These are phyloP conservation scores for Mixornis gularis DNA, from an alignment of 2,113 vertebrate genomes.

Conservation along the genomic window DNA sequence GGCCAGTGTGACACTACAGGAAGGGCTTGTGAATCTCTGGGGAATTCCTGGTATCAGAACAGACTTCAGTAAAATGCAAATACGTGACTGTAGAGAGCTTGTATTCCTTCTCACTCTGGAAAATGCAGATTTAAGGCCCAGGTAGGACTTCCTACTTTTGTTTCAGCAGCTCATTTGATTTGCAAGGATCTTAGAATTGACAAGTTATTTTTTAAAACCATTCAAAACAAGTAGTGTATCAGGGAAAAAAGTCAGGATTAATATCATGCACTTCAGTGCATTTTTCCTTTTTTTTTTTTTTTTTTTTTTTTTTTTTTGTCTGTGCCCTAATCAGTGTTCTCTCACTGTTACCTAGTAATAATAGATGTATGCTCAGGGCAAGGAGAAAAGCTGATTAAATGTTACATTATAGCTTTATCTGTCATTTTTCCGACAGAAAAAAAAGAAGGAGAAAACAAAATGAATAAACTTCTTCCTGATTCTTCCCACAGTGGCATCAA, in stretches of 20 bases:
- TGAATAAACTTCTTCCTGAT: neutral
- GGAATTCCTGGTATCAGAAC: neutral
- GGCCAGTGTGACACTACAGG: rapidly evolving
- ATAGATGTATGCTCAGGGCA: neutral
- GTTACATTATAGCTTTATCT: neutral
- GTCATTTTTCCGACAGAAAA: neutral
- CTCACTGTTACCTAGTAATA: neutral
- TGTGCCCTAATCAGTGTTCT: neutral
- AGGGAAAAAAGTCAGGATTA: neutral
- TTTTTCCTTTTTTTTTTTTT: neutral
- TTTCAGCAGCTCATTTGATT: neutral
- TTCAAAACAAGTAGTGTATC: neutral
- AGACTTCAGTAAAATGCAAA: neutral
- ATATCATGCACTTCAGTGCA: neutral
- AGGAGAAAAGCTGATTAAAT: neutral
- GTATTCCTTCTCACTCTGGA: neutral
- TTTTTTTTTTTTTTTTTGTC: too few relatives aligned
- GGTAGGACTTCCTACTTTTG: neutral
- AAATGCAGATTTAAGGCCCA: neutral
- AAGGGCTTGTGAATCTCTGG: neutral
- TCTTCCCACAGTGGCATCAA: neutral
- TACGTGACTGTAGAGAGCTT: neutral
- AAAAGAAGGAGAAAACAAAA: neutral
- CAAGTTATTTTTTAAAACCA: neutral
- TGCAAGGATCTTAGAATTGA: neutral